Base-by-base conservation (phyloP, 2,113 vertebrate genomes). In the Thinocorus orbignyianus region DNA sequence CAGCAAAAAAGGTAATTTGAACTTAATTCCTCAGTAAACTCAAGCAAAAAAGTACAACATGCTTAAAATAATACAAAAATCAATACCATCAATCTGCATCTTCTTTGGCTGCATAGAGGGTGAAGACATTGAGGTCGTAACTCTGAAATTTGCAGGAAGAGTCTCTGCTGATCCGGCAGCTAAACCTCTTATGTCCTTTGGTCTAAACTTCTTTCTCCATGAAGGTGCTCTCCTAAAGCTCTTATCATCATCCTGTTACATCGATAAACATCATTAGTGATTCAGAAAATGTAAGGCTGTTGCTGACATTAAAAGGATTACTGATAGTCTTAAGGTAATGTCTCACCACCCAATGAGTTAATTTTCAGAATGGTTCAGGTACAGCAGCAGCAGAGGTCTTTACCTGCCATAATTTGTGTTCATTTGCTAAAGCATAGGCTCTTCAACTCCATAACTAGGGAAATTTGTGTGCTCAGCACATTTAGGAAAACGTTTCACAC, bases 141-240 rank as follows among this genome's bases (percentile, higher is more conserved):
- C 99, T 96, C 99, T 97, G 98, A 99, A 99, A 97, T 99, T 99
- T 57, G 99, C 98, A 26, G 99, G 99, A 49, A 99, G 98, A 3
- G 99, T 99, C 87, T 99, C 99, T 20, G 99, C 98, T 33, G 98
- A 98, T 18, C 99, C 99, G 86, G 99, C 93, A 31, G 98, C 98
- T 96, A 98, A 86, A 79, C 99, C 99, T 78, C 99, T 98, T 82
- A 99, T 96, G 85, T 99, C 99, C 98, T 99, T 99, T 97, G 99
- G 99, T 96, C 99, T 97, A 66, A 99, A 99, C 95, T 99, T 99
- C 96, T 99, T 99, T 88, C 99, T 99, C 99, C 99, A 99, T 11
- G 99, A 99, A 39, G 99, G 99, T 66, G 99, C 99, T 52, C 99
- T 98, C 77, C 99, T 98, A 97, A 99, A 99, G 98, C 98, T 99